Percentiles rank a stretch among this genome's conserved stretches.
phyloP scores from a whole-genome alignment of 2,888 invertebrate species.

The Synanthedon tipuliformis region DNA sequence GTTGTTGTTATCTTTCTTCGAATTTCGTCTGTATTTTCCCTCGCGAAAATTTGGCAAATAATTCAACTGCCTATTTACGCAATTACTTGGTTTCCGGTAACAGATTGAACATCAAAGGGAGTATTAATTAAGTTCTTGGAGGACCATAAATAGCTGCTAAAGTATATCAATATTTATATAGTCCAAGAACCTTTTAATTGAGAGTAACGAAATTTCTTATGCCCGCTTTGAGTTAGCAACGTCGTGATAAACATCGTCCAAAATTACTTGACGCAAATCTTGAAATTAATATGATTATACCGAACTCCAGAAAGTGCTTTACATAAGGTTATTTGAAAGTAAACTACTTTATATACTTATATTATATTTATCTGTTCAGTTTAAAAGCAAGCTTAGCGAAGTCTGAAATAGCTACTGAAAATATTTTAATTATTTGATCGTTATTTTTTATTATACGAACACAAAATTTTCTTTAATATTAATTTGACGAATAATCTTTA shows the following conservation, averaged over 20 bases:
- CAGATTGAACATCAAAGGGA: slow-evolving; percentile 67
- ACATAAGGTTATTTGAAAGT: too few relatives aligned
- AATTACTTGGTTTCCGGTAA: slow-evolving; percentile 56
- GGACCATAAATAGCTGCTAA: slow-evolving; percentile 54
- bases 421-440: too few relatives aligned
- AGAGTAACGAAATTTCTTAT: slow-evolving; percentile 47
- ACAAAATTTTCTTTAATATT: too few relatives aligned
- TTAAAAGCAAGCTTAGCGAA: too few relatives aligned
- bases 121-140: slow-evolving; percentile 59
- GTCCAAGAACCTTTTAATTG: slow-evolving; percentile 55
- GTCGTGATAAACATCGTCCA: slow-evolving; percentile 26
- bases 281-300: not conserved
- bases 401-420: too few relatives aligned
- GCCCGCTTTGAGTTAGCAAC: slow-evolving; percentile 35
- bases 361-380: too few relatives aligned
- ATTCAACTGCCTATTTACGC: slow-evolving; percentile 23
- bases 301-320: too few relatives aligned
- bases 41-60: not conserved
- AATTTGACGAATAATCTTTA: too few relatives aligned
- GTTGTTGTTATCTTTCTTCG: not conserved
- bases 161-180: slow-evolving; percentile 60
- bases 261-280: slow-evolving; percentile 6
- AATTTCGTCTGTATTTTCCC: not conserved
- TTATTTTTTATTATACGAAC: too few relatives aligned
- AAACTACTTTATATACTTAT: too few relatives aligned